Conservation (phyloP, 2,797 vertebrate genomes). For the Poeciliopsis infans region DNA sequence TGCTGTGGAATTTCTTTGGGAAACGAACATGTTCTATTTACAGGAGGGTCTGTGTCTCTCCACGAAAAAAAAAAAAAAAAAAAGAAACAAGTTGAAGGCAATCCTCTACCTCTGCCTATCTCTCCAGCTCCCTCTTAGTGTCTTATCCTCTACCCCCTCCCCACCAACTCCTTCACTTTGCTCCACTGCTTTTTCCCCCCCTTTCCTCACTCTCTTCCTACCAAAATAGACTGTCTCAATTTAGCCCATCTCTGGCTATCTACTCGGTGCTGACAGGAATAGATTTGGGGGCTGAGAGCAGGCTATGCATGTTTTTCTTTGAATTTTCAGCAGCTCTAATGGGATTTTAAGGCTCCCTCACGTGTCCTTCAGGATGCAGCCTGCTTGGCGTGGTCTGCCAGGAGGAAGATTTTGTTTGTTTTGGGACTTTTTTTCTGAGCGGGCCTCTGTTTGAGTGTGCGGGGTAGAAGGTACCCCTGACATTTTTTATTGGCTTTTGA, state of each 20-base stretch:
- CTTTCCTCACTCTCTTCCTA: conserved; percentile 50
- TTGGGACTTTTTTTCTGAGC: conserved; percentile 3
- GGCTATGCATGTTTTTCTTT: conserved; percentile 60
- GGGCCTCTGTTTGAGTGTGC: not conserved
- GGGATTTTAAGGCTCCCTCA: conserved; percentile 68
- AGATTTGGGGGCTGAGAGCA: conserved; percentile 67
- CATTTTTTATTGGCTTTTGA: not conserved
- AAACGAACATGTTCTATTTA: conserved; percentile 42
- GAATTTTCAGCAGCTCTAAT: conserved; percentile 72
- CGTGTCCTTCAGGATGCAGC: conserved; percentile 62
- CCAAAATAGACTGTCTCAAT: conserved; percentile 69
- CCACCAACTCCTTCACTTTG: not conserved
- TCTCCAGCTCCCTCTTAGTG: conserved; percentile 5
- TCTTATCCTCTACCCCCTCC: not conserved
- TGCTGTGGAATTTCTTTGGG: conserved; percentile 33
- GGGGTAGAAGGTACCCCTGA: not conserved
- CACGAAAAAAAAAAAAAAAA: conserved; percentile 46
- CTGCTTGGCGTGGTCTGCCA: conserved; percentile 36
- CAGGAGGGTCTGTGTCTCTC: conserved; percentile 30
- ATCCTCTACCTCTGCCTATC: conserved; percentile 18
- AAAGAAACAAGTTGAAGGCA: conserved; percentile 39
- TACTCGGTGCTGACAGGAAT: conserved; percentile 71
- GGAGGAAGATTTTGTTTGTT: conserved; percentile 36
- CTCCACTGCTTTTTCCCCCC: conserved; percentile 40
- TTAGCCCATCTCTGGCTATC: conserved; percentile 66